Percentiles rank a stretch among this genome's conserved stretches.
phyloP scores from a whole-genome alignment of 2,888 invertebrate genomes.

The Scaptomyza polygonia region DNA sequence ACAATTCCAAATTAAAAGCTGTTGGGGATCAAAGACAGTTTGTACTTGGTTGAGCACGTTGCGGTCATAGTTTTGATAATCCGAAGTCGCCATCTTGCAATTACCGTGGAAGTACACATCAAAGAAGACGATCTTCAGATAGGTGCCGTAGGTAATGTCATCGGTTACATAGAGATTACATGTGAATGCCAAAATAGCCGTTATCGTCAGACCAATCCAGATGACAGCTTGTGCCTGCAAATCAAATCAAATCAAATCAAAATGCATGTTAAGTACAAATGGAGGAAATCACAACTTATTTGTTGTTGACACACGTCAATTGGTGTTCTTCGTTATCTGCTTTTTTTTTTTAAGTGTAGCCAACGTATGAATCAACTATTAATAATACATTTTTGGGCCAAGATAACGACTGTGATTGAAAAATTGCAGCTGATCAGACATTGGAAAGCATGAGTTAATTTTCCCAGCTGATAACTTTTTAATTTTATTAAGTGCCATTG shows the following conservation, averaged over 20 bases:
- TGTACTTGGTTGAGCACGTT: slow-evolving; percentile 45
- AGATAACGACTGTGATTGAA: slow-evolving; percentile 40
- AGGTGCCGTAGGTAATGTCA: slow-evolving; percentile 61
- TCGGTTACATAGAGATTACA: slow-evolving; percentile 75
- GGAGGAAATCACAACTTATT: slow-evolving; percentile 19
- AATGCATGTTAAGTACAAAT: slow-evolving; percentile 10
- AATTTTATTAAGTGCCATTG: slow-evolving; percentile 14
- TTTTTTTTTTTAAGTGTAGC: no score
- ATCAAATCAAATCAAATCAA: slow-evolving; percentile 10
- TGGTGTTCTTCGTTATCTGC: slow-evolving; percentile 7
- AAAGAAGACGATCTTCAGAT: slow-evolving; percentile 76
- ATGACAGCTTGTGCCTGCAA: slow-evolving; percentile 82
- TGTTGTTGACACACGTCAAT: slow-evolving; percentile 41
- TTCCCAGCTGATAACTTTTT: slow-evolving; percentile 1
- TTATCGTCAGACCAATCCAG: slow-evolving; percentile 83
- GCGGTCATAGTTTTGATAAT: slow-evolving; percentile 61
- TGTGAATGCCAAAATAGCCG: slow-evolving; percentile 82
- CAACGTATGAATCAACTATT: slow-evolving; percentile 25
- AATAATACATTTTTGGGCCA: not conserved
- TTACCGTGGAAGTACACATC: slow-evolving; percentile 82
- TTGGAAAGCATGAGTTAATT: not conserved
- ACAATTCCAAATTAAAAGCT: slow-evolving; percentile 81
- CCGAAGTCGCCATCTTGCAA: slow-evolving; percentile 59
- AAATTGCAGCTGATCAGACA: slow-evolving; percentile 28
- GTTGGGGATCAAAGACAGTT: slow-evolving; percentile 73